Evolutionary conservation across 2,113 vertebrate genomes (phyloP), one percentile per base, ranked within the genome.

Genomic region (Lonchura striata): DNA sequence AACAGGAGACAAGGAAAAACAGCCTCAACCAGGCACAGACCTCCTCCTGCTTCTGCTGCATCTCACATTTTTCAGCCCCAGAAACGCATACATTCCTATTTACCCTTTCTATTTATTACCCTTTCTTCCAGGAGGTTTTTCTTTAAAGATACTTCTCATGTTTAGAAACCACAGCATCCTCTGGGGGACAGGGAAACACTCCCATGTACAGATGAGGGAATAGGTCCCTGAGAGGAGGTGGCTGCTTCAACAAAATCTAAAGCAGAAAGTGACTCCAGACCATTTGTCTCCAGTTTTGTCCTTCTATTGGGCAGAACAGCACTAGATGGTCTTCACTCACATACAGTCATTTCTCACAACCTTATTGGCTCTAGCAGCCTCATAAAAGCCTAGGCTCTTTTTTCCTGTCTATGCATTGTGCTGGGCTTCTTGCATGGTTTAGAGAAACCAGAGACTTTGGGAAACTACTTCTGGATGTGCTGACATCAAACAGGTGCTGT

Each of bases 351-450:
- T 77, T 35, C 68, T 83, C 59, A 76, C 21, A 44, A 39, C 30
- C 14, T 39, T 47, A 24, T 11, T 2, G 2, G n/a, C 37, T 86
- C 46, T 65, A 90, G 82, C 37, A 84, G 60, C 49, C 71, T 75
- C 66, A n/a, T 10, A n/a, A 57, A 57, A 70, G 86, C n/a, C 57
- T 90, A 74, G 83, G 86, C 92, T 90, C 79, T 90, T 88, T 65
- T 59, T n/a, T 92, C 44, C 78, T 84, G 37, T 81, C 84, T 65
- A 28, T 33, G 31, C 28, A 63, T 74, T 70, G 78, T 64, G 89
- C 76, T 13, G 31, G 35, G 69, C 76, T 69, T 93, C 72, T 82
- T 76, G 88, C 60, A 44, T 31, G 37, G 53, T n/a, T n/a, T 50
- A 59, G 49, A 68, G 15, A 81, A 94, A 78, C 24, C 7, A 91